Percentiles rank a stretch among this genome's conserved stretches.
Conservation (phyloP, 2,113 vertebrate genomes). For the Mesoclemmys tuberculata region DNA sequence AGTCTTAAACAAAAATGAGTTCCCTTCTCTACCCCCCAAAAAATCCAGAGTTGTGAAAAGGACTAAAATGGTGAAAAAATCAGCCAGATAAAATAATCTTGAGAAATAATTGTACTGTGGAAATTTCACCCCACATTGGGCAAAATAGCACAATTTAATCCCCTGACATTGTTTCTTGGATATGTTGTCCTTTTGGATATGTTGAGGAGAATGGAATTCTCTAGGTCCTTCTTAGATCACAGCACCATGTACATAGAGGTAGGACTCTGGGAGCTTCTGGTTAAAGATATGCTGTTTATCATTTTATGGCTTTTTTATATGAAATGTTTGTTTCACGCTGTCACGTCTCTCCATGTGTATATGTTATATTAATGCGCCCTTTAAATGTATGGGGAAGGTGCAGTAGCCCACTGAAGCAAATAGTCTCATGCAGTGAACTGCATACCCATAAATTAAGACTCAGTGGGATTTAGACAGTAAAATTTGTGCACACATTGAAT, state of each 20-base stretch:
- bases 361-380: fast-evolving
- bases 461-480: background rate
- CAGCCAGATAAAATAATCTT: background rate
- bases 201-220: background rate
- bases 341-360: background rate
- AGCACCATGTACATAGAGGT: background rate
- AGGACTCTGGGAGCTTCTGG: too few relatives aligned
- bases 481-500: background rate
- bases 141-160: background rate
- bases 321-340: background rate
- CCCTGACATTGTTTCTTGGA: background rate
- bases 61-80: background rate
- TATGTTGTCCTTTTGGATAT: background rate
- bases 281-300: background rate
- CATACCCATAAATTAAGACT: background rate
- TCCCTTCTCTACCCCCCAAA: background rate
- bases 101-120: background rate
- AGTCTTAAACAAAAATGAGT: slow-evolving; percentile 2
- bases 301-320: background rate
- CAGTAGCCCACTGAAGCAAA: background rate
- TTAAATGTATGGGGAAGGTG: background rate
- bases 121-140: background rate
- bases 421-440: background rate
- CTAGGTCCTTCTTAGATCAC: background rate
- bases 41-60: background rate